Percentiles rank a stretch among this genome's conserved stretches.
phyloP scores from a whole-genome alignment of 2,113 vertebrate genomes.

The Saccopteryx bilineata region DNA sequence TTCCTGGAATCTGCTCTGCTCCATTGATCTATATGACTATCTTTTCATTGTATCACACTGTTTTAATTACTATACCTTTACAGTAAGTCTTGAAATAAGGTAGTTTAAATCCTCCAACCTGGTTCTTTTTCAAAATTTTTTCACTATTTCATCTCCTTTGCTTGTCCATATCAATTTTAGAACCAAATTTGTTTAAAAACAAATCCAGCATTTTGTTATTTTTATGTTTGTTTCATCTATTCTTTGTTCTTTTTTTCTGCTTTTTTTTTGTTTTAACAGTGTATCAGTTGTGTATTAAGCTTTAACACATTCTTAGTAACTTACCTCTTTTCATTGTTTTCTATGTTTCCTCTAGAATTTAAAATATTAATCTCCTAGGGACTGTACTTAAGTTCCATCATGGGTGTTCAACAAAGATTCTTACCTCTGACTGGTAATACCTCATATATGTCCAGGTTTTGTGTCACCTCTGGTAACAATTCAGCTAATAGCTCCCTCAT shows the following conservation, averaged over 20 bases:
- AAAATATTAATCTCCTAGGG: not conserved
- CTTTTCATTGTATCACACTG: not conserved
- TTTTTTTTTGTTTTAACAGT: not conserved
- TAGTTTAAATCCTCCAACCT: not conserved
- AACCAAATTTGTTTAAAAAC: too few species aligned
- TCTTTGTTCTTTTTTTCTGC: not conserved
- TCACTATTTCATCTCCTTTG: not conserved
- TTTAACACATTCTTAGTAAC: not conserved
- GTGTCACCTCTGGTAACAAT: not conserved
- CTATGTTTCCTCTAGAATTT: not conserved
- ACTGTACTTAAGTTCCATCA: not conserved
- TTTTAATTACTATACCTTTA: not conserved
- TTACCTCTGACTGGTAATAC: not conserved
- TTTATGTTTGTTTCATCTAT: not conserved
- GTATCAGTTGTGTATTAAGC: not conserved
- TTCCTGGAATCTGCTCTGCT: not conserved
- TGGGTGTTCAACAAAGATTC: not conserved
- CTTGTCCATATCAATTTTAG: not conserved
- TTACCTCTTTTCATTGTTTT: not conserved
- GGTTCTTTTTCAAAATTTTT: not conserved
- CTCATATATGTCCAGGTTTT: not conserved
- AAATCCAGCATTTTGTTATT: not conserved
- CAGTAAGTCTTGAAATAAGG: not conserved
- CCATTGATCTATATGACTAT: not conserved
- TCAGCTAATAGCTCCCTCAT: not conserved